These are phyloP conservation scores for Caenorhabditis sp. DNA, from an alignment of 2,888 invertebrate genomes.

Conservation along the genomic window DNA sequence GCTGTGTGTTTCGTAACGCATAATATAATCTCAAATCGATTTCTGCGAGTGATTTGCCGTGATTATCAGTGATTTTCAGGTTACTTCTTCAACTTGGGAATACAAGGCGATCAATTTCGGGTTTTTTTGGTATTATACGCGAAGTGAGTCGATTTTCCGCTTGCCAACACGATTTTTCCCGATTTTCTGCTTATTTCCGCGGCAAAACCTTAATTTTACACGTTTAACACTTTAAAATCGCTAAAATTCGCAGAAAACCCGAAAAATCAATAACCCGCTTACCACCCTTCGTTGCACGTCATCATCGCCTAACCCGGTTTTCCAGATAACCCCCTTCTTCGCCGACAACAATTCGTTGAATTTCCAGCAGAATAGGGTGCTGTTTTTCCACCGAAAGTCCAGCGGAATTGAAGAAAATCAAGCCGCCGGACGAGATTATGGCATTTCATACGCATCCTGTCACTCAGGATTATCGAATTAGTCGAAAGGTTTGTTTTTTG, in stretches of 20 bases:
- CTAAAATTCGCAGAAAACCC: not conserved
- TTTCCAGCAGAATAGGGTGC: slow-evolving; percentile 65
- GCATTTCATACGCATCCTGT: slow-evolving; percentile 72
- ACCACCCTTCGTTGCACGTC: slow-evolving; percentile 4
- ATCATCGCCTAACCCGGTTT: slow-evolving; percentile 5
- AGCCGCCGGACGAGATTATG: slow-evolving; percentile 60
- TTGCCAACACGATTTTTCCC: not conserved
- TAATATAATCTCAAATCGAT: slow-evolving; percentile 13
- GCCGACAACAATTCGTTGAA: not conserved
- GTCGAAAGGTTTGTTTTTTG: slow-evolving; percentile 65
- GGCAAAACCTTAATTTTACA: not conserved
- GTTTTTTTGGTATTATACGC: slow-evolving; percentile 8
- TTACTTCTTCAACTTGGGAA: not conserved
- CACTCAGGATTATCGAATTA: slow-evolving; percentile 74
- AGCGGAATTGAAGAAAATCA: slow-evolving; percentile 13
- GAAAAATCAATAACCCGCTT: not conserved
- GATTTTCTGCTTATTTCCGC: slow-evolving; percentile 1
- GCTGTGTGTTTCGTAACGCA: slow-evolving; percentile 18
- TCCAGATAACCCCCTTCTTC: slow-evolving; percentile 4
- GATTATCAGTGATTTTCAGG: not conserved
- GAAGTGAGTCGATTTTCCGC: slow-evolving; percentile 18
- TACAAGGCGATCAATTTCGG: slow-evolving; percentile 1
- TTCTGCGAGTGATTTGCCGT: not conserved
- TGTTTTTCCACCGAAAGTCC: slow-evolving; percentile 42
- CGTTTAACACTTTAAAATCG: not conserved